Conservation (phyloP, 2,888 invertebrate genomes). For the Dicycla oo region DNA sequence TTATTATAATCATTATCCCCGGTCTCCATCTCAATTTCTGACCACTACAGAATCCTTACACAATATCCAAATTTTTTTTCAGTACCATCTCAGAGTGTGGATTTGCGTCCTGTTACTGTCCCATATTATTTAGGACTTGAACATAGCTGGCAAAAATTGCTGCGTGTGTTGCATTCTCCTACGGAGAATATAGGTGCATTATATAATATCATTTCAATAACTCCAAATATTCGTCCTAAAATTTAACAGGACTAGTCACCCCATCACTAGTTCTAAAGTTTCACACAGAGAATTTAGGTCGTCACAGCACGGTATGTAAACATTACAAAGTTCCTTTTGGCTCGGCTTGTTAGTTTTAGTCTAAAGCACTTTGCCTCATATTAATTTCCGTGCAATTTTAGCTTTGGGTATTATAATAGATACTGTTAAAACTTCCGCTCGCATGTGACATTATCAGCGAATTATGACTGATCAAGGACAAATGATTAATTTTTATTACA, state of each 20-base stretch:
- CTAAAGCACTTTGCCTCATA: slow-evolving; percentile 13
- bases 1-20: no score
- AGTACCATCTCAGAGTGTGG: no score
- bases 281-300: slow-evolving; percentile 43
- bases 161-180: no score
- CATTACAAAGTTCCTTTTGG: slow-evolving; percentile 48
- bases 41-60: no score
- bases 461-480: slow-evolving; percentile 21
- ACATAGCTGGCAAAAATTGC: no score
- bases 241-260: no score
- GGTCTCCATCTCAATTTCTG: no score
- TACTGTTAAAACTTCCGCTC: slow-evolving; percentile 44
- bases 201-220: no score
- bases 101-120: no score
- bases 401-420: slow-evolving; percentile 9
- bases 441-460: slow-evolving; percentile 7
- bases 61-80: no score
- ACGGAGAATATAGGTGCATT: no score
- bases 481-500: neutral
- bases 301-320: slow-evolving; percentile 31
- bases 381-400: slow-evolving; percentile 23
- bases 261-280: slow-evolving; percentile 32
- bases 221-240: slow-evolving; percentile 10
- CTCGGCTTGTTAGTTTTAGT: slow-evolving; percentile 52
- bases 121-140: no score